Conservation (phyloP, 1,140 invertebrate species). For the Cyclina sinensis region DNA sequence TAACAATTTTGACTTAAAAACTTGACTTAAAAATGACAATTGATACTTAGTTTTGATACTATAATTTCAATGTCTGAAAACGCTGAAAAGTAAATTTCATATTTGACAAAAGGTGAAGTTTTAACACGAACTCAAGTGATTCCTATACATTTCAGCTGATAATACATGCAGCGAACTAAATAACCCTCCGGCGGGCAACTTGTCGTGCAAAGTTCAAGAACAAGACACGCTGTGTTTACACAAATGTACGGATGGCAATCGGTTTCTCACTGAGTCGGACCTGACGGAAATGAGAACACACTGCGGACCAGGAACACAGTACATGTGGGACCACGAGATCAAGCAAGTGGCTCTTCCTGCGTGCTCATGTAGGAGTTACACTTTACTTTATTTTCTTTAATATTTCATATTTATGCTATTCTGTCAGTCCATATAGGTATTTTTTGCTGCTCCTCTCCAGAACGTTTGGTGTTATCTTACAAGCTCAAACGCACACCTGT, state of each 20-base stretch:
- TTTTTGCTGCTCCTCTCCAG: no score
- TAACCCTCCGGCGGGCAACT: constrained; percentile 71
- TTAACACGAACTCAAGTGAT: no score
- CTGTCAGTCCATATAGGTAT: no score
- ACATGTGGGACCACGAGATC: constrained; percentile 78
- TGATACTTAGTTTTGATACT: no score
- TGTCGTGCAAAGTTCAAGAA: constrained; percentile 69
- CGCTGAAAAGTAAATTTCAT: no score
- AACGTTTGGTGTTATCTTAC: no score
- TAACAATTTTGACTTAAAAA: no score
- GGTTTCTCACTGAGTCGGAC: constrained; percentile 55
- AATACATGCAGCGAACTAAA: constrained; percentile 63
- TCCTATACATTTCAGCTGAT: constrained; percentile 2
- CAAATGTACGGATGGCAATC: constrained; percentile 65
- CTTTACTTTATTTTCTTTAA: neutral
- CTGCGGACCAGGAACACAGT: constrained; percentile 80
- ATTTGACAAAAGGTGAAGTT: no score
- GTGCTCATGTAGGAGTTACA: constrained; percentile 81
- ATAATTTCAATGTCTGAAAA: no score
- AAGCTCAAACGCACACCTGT: no score
- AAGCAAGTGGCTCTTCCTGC: constrained; percentile 77
- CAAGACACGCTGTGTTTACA: constrained; percentile 72
- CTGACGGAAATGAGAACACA: constrained; percentile 47
- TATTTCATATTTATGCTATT: no score
- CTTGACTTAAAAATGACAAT: no score